phyloP scores from a whole-genome alignment of 2,113 vertebrate species.

The Pteronura brasiliensis region DNA sequence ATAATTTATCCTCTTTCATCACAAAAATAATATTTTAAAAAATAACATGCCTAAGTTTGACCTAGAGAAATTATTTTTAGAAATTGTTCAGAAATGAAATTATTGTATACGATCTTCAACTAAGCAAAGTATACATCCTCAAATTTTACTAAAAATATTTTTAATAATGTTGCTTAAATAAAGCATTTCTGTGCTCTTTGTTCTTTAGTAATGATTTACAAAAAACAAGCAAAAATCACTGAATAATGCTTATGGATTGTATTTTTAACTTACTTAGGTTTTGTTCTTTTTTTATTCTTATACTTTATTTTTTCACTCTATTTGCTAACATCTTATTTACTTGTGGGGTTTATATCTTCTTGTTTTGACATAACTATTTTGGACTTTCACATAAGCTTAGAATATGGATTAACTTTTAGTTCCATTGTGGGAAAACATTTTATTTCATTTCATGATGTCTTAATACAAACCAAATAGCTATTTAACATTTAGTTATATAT shows the following conservation, averaged over 20 bases:
- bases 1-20: not conserved
- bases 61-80: constrained; percentile 23
- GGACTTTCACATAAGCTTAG: not conserved
- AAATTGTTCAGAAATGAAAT: constrained; percentile 22
- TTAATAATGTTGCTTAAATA: constrained; percentile 25
- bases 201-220: not conserved
- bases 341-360: not conserved
- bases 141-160: constrained; percentile 30
- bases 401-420: not conserved
- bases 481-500: constrained; percentile 15
- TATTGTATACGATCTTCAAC: constrained; percentile 13
- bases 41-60: not conserved
- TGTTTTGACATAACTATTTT: not conserved
- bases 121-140: not conserved
- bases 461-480: not conserved
- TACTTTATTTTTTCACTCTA: not conserved
- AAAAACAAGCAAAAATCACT: not conserved
- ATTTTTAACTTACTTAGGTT: not conserved
- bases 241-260: not conserved
- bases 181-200: not conserved
- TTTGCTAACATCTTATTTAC: not conserved
- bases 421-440: not conserved
- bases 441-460: constrained; percentile 37
- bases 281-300: not conserved
- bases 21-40: not conserved